Evolutionary conservation across 2,113 vertebrate species (phyloP).

Genomic region (Stegastes partitus): DNA sequence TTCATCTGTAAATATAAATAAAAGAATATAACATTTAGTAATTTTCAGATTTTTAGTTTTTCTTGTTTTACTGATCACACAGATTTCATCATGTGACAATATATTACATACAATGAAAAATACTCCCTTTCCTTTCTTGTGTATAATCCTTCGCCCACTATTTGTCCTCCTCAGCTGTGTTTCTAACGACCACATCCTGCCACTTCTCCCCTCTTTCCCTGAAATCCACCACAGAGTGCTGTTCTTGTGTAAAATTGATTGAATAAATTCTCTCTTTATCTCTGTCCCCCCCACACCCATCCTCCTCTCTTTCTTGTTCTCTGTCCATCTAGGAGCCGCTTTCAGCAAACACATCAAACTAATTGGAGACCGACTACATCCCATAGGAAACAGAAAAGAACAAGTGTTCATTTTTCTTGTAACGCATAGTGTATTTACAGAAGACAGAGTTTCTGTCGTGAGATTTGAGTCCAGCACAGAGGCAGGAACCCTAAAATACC

Average conservation of each 20-base stretch:
- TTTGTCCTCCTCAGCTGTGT: slow-evolving; percentile 37
- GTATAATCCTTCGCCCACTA: slow-evolving; percentile 6
- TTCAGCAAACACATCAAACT: slow-evolving; percentile 57
- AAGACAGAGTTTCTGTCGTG: slow-evolving; percentile 11
- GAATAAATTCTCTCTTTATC: slow-evolving; percentile 40
- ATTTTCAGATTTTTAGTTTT: not conserved
- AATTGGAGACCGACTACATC: slow-evolving; percentile 52
- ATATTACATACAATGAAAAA: not conserved
- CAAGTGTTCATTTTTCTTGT: slow-evolving; percentile 3
- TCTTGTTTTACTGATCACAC: not conserved
- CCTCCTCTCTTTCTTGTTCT: slow-evolving; percentile 4
- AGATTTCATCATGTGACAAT: not conserved
- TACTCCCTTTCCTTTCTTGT: not conserved
- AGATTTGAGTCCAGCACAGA: not conserved
- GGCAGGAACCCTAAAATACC: not conserved
- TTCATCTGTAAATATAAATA: not conserved
- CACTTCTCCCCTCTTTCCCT: slow-evolving; percentile 39
- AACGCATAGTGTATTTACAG: slow-evolving; percentile 18
- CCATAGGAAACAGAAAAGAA: slow-evolving; percentile 49
- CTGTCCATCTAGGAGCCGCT: slow-evolving; percentile 39
- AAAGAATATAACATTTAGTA: not conserved
- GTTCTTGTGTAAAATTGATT: slow-evolving; percentile 48
- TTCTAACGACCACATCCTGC: slow-evolving; percentile 59
- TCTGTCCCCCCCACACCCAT: not conserved
- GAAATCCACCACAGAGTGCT: slow-evolving; percentile 66